Evolutionary conservation across 35 echinoderm and acorn worm genomes (phyloP).

Genomic region (Stichopus chloronotus): DNA sequence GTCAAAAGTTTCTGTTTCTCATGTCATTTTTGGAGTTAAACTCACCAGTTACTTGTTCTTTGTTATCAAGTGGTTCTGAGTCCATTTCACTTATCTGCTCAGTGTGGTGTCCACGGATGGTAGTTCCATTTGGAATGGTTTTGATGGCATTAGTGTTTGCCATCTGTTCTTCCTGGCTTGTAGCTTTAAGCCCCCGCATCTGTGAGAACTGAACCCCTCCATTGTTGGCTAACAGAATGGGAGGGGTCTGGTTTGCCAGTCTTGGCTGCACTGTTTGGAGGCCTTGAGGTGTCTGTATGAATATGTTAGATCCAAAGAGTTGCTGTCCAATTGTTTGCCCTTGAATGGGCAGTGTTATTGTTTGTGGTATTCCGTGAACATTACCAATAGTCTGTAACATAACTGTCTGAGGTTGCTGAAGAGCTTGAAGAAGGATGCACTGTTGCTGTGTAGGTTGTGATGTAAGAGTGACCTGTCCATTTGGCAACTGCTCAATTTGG

Average conservation of each 20-base stretch:
- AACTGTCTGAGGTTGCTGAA: slow-evolving; percentile 72
- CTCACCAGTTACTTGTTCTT: slow-evolving; percentile 27
- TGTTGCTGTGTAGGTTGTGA: slow-evolving; percentile 57
- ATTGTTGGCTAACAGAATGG: not conserved
- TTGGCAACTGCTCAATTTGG: slow-evolving; percentile 37
- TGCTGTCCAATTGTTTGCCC: slow-evolving; percentile 45
- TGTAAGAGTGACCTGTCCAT: slow-evolving; percentile 51
- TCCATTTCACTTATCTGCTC: slow-evolving; percentile 33
- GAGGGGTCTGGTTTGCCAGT: not conserved
- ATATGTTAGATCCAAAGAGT: slow-evolving; percentile 58
- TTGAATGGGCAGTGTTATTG: slow-evolving; percentile 68
- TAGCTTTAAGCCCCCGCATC: slow-evolving; percentile 7
- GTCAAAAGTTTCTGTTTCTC: not conserved
- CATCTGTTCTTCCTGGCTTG: slow-evolving; percentile 47
- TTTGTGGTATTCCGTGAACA: slow-evolving; percentile 51
- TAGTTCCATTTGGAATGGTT: slow-evolving; percentile 22
- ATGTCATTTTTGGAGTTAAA: too few relatives aligned
- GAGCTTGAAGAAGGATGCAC: slow-evolving; percentile 54
- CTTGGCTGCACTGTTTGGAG: slow-evolving; percentile 58
- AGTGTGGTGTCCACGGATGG: slow-evolving; percentile 41
- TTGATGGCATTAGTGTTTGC: slow-evolving; percentile 25
- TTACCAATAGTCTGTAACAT: slow-evolving; percentile 60
- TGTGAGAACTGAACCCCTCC: slow-evolving; percentile 38
- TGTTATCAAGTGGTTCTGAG: not conserved
- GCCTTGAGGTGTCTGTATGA: slow-evolving; percentile 66